Conservation (phyloP, 2,888 invertebrate species). For the Aphelenchoides bicaudatus region DNA sequence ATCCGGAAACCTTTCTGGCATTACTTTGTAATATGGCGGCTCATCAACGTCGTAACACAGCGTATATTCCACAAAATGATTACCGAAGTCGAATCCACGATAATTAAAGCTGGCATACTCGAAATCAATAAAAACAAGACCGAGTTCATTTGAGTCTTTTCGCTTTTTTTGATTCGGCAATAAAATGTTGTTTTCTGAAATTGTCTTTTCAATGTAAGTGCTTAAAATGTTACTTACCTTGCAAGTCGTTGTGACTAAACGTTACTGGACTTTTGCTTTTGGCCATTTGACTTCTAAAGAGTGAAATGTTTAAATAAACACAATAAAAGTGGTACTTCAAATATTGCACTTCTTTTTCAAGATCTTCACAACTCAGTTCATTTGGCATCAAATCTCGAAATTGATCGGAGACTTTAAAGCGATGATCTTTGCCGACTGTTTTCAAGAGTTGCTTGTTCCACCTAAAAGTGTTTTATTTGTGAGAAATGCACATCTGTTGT, state of each 20-base stretch:
- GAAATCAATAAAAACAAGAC: slow-evolving; percentile 80
- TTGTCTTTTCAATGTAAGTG: too few species aligned
- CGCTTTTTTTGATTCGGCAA: background rate
- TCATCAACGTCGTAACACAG: slow-evolving; percentile 79
- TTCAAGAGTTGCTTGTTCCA: slow-evolving; percentile 45
- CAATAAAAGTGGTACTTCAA: background rate
- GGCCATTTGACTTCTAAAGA: background rate
- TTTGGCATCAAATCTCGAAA: slow-evolving; percentile 5
- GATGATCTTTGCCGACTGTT: background rate
- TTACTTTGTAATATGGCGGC: slow-evolving; percentile 75
- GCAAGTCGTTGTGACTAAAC: slow-evolving; percentile 62
- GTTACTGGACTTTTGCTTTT: slow-evolving; percentile 71
- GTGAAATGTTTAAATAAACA: background rate
- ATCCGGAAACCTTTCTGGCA: slow-evolving; percentile 67
- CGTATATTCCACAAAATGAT: slow-evolving; percentile 85
- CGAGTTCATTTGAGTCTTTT: background rate
- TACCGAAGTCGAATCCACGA: slow-evolving; percentile 84
- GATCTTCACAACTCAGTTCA: background rate
- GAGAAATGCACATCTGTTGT: background rate
- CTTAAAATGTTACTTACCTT: too few species aligned
- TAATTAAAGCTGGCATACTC: slow-evolving; percentile 73
- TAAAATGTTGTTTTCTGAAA: slow-evolving; percentile 42
- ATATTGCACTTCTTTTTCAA: background rate
- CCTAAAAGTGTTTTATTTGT: slow-evolving; percentile 30
- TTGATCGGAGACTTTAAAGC: slow-evolving; percentile 1